Percentiles rank a stretch among this genome's conserved stretches.
Evolutionary conservation across 2,797 vertebrate genomes (phyloP).

Genomic region (Margarornis squamiger): DNA sequence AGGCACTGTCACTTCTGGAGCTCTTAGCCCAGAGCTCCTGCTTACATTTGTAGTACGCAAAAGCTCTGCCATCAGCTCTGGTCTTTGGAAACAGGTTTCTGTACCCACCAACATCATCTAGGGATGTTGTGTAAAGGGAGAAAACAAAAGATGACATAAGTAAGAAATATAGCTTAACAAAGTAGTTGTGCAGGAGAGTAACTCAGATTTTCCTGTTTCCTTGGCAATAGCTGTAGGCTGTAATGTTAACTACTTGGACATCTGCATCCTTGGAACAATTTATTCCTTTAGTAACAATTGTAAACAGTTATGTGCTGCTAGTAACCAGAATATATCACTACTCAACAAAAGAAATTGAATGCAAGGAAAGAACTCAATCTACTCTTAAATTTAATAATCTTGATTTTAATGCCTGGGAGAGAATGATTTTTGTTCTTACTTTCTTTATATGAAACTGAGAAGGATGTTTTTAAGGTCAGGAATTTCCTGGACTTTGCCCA

Average conservation of each 20-base stretch:
- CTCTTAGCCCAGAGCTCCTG: background rate
- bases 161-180: conserved; percentile 36
- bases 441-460: conserved; percentile 22
- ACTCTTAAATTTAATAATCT: conserved; percentile 43
- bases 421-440: background rate
- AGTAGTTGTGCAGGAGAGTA: conserved; percentile 48
- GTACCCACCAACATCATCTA: background rate
- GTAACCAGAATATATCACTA: conserved; percentile 33
- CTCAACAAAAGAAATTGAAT: conserved; percentile 40
- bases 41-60: background rate
- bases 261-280: conserved; percentile 68
- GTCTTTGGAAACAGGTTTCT: background rate
- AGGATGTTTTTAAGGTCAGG: conserved; percentile 25
- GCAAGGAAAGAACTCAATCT: conserved; percentile 43
- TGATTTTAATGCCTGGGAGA: conserved; percentile 19
- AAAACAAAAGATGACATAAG: conserved; percentile 15
- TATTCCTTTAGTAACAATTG: conserved; percentile 62
- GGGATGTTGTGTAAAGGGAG: background rate
- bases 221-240: conserved; percentile 49
- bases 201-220: conserved; percentile 68
- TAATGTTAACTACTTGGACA: conserved; percentile 68
- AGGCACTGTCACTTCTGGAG: background rate
- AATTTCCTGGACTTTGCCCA: conserved; percentile 48
- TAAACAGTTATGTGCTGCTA: conserved; percentile 62
- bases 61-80: background rate